These are phyloP conservation scores for Tiaroga cobitis DNA, from an alignment of 2,797 vertebrate genomes.

Conservation along the genomic window DNA sequence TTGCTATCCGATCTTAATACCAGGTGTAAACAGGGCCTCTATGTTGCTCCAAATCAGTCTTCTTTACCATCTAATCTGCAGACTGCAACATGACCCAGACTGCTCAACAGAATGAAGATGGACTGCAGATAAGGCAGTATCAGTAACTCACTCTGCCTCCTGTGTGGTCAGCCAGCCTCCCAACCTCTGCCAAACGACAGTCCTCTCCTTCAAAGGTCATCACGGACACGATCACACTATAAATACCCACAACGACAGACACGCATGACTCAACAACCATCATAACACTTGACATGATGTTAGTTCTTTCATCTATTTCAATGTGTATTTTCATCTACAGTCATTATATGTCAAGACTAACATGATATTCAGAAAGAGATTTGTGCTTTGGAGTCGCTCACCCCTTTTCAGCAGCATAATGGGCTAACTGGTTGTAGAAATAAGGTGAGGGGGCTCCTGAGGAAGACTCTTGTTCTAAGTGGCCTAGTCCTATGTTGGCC, in stretches of 20 bases:
- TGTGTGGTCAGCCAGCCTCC: conserved; percentile 78
- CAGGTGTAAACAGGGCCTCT: neutral
- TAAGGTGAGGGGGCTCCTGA: conserved; percentile 48
- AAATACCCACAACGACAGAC: neutral
- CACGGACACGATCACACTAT: conserved; percentile 80
- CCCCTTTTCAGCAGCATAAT: conserved; percentile 73
- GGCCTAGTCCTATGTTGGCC: conserved; percentile 81
- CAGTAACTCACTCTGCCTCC: conserved; percentile 77
- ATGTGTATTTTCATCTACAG: neutral
- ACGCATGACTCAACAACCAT: neutral
- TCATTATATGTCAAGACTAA: neutral
- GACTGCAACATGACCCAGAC: neutral
- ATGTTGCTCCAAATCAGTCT: neutral
- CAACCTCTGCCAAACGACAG: conserved; percentile 78
- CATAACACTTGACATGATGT: neutral
- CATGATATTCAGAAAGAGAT: neutral
- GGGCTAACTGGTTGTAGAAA: conserved; percentile 76
- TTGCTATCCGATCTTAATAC: neutral
- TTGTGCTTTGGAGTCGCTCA: conserved; percentile 56
- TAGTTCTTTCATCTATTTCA: neutral
- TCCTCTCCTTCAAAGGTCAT: conserved; percentile 82
- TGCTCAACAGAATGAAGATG: neutral
- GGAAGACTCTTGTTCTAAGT: conserved; percentile 67
- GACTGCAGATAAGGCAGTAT: neutral
- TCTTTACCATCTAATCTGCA: conserved; percentile 1